phyloP scores from a whole-genome alignment of 2,113 vertebrate genomes.

The Circaetus gallicus region DNA sequence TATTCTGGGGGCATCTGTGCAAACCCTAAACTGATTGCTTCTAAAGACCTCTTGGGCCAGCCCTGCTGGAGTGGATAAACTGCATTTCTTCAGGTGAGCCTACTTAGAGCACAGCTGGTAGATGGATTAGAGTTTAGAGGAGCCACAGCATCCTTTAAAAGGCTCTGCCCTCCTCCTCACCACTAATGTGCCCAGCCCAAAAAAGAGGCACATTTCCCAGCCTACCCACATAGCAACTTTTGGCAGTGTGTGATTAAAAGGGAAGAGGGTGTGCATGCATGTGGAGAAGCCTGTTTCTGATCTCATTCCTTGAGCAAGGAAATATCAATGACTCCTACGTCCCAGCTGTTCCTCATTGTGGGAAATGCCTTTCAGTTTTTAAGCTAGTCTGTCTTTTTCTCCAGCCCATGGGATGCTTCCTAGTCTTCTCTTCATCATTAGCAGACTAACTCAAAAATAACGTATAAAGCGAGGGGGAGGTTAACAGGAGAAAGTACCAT shows the following conservation, averaged over 20 bases:
- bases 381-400: background rate
- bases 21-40: background rate
- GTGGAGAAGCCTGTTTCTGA: background rate
- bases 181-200: background rate
- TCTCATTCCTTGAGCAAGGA: conserved; percentile 5
- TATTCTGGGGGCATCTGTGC: background rate
- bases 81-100: background rate
- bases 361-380: conserved; percentile 13
- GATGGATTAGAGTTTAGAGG: background rate
- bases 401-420: background rate
- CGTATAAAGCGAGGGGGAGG: accelerated
- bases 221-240: background rate
- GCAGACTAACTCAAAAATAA: background rate
- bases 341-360: background rate
- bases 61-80: background rate
- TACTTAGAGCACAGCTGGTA: background rate
- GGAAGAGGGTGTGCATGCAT: background rate
- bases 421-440: background rate
- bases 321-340: conserved; percentile 47
- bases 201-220: background rate
- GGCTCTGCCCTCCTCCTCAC: background rate
- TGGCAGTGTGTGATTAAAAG: background rate
- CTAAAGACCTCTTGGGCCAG: background rate
- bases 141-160: background rate
- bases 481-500: too few species aligned